These are phyloP conservation scores for Periophthalmus modestus DNA, from an alignment of 2,113 vertebrate species.

Conservation along the genomic window DNA sequence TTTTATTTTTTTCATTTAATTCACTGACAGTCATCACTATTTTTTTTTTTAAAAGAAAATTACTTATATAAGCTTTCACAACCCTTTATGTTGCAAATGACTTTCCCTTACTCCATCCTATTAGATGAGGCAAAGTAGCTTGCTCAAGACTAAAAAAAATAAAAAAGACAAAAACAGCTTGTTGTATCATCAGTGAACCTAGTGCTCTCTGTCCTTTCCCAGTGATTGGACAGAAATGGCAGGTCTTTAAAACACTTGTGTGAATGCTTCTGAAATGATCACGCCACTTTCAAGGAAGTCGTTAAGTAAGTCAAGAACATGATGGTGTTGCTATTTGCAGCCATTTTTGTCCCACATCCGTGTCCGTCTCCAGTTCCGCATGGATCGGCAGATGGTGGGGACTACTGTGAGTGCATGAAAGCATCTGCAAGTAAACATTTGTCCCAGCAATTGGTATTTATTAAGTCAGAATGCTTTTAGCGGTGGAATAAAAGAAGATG, in stretches of 20 bases:
- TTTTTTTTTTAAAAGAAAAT: neutral
- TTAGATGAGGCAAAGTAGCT: neutral
- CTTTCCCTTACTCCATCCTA: constrained; percentile 34
- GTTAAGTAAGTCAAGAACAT: constrained; percentile 26
- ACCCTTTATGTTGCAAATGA: constrained; percentile 31
- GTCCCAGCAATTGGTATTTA: constrained; percentile 61
- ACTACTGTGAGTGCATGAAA: constrained; percentile 50
- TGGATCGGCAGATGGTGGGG: constrained; percentile 33
- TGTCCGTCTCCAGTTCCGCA: constrained; percentile 26
- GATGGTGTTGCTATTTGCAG: constrained; percentile 2
- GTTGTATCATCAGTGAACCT: constrained; percentile 9
- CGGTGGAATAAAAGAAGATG: constrained; percentile 28
- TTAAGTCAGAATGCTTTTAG: constrained; percentile 55
- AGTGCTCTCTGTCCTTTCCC: neutral
- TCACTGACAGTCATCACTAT: neutral
- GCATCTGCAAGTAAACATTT: constrained; percentile 44
- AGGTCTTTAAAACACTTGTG: constrained; percentile 7
- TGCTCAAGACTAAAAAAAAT: constrained; percentile 24
- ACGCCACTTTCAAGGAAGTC: constrained; percentile 4
- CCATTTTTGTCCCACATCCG: constrained; percentile 24
- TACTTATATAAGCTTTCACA: neutral
- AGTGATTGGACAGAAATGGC: constrained; percentile 26
- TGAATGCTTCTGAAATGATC: constrained; percentile 19
- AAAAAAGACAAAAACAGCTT: constrained; percentile 22
- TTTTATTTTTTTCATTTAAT: too few relatives aligned